Percentiles rank a stretch among this genome's conserved stretches.
These are phyloP conservation scores for Heterodera schachtii DNA, from an alignment of 1,140 invertebrate genomes.

Conservation along the genomic window DNA sequence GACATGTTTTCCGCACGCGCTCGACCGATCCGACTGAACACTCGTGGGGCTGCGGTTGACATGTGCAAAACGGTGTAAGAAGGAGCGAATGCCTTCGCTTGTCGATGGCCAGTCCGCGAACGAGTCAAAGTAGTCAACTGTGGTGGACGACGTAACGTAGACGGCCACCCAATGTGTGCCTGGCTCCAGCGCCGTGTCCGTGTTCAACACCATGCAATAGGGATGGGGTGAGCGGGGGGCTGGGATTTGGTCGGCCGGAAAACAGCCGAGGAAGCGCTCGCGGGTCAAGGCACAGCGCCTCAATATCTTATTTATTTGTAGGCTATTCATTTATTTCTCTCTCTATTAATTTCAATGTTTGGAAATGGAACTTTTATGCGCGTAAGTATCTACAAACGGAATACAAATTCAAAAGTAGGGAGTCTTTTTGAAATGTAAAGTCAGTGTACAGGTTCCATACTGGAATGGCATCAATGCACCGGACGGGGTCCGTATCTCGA, in stretches of 20 bases:
- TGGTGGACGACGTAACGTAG: neutral
- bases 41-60: too few species aligned
- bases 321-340: neutral
- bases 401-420: conserved; percentile 3
- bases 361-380: neutral
- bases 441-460: conserved; percentile 13
- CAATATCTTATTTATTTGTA: conserved; percentile 28
- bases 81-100: neutral
- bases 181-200: neutral
- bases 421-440: conserved; percentile 9
- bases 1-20: conserved; percentile 8
- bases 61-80: neutral
- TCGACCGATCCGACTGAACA: neutral
- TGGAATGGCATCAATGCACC: conserved; percentile 6
- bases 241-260: neutral
- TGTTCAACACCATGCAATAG: neutral
- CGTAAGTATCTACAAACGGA: neutral
- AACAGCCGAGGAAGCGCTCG: neutral
- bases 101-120: neutral
- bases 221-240: neutral
- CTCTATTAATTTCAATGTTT: neutral
- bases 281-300: neutral
- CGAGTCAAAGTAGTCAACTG: conserved; percentile 10
- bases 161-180: conserved; percentile 5
- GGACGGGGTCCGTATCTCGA: conserved; percentile 26